These are phyloP conservation scores for Cyclura pinguis DNA, from an alignment of 2,797 vertebrate genomes.

Conservation along the genomic window DNA sequence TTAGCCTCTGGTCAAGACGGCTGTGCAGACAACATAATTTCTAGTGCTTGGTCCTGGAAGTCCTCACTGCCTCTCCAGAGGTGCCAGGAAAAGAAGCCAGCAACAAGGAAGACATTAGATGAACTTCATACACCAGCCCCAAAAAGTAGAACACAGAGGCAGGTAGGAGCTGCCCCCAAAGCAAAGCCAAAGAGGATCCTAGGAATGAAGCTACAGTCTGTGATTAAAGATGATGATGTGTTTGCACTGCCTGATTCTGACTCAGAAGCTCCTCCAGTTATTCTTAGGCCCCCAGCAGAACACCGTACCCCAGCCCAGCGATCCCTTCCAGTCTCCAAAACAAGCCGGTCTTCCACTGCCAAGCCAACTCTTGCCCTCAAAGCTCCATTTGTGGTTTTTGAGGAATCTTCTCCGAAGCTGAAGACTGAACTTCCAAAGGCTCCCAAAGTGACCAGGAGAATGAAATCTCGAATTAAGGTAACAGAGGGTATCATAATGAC, in stretches of 20 bases:
- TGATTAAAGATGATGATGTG: not conserved
- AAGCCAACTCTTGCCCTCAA: slow-evolving; percentile 58
- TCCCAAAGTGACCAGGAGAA: slow-evolving; percentile 80
- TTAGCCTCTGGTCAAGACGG: slow-evolving; percentile 75
- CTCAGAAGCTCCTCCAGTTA: slow-evolving; percentile 20
- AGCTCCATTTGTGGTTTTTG: slow-evolving; percentile 87
- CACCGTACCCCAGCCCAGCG: slow-evolving; percentile 79
- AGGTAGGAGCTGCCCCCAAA: not conserved
- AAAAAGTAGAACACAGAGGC: not conserved
- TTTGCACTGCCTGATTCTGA: slow-evolving; percentile 63
- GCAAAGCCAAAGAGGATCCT: slow-evolving; percentile 1
- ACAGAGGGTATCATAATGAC: not conserved
- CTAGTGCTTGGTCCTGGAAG: slow-evolving; percentile 83
- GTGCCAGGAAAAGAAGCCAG: not conserved
- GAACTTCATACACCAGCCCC: not conserved
- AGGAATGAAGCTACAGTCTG: not conserved
- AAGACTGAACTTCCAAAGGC: slow-evolving; percentile 83
- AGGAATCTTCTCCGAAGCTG: slow-evolving; percentile 77
- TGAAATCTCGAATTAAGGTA: slow-evolving; percentile 87
- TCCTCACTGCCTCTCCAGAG: not conserved
- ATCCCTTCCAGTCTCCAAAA: slow-evolving; percentile 31
- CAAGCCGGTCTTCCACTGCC: slow-evolving; percentile 40
- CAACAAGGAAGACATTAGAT: fast-evolving
- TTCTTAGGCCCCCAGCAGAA: not conserved
- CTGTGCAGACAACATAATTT: slow-evolving; percentile 79